These are phyloP conservation scores for Phalacrocorax aristotelis DNA, from an alignment of 2,113 vertebrate genomes.

Conservation along the genomic window DNA sequence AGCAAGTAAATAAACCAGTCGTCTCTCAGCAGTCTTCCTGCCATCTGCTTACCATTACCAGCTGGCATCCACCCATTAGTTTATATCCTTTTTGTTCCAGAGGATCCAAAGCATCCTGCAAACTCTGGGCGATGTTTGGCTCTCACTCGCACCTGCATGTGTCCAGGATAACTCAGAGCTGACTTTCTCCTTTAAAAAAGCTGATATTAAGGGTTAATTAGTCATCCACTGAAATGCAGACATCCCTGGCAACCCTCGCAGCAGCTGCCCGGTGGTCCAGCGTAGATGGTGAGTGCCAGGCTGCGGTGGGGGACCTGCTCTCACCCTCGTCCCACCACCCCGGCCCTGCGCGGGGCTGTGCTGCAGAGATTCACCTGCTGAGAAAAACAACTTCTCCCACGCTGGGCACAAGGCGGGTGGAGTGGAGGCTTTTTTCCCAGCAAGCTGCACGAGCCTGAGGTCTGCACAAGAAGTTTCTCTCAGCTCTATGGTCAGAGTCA, in stretches of 20 bases:
- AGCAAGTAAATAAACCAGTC: conserved; percentile 44
- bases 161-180: not conserved
- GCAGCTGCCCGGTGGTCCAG: not conserved
- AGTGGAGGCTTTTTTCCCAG: not conserved
- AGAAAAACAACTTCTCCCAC: fast-evolving
- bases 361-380: not conserved
- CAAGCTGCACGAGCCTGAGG: not conserved
- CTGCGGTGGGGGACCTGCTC: not conserved
- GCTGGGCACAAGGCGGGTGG: fast-evolving
- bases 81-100: not conserved
- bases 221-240: not conserved
- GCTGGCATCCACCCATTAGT: conserved; percentile 26
- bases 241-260: not conserved
- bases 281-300: not conserved
- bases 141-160: not conserved
- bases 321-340: fast-evolving
- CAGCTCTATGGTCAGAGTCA: fast-evolving
- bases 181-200: not conserved
- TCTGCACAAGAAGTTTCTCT: not conserved
- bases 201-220: not conserved
- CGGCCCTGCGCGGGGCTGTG: not conserved
- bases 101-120: conserved; percentile 2
- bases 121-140: not conserved
- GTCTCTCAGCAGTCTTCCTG: conserved; percentile 10
- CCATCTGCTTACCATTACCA: conserved; percentile 59